phyloP scores from a whole-genome alignment of 2,888 invertebrate genomes.

The Tridacna gigas region DNA sequence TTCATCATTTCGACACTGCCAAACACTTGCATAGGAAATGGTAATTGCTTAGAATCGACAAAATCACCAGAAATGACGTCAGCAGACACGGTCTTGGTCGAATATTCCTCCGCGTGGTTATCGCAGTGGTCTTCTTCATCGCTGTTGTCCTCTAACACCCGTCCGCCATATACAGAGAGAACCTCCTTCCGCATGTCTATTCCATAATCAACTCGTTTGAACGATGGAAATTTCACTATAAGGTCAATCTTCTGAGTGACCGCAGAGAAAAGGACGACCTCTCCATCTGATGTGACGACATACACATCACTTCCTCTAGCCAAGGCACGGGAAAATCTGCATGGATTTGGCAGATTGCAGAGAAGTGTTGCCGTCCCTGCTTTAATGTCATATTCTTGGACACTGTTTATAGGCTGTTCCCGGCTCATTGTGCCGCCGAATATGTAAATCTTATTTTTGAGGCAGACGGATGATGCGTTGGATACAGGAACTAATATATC shows the following conservation, averaged over 20 bases:
- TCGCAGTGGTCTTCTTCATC: neutral
- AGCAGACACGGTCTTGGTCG: neutral
- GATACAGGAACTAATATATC: slow-evolving; percentile 46
- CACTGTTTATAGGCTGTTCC: slow-evolving; percentile 28
- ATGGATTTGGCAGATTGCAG: slow-evolving; percentile 40
- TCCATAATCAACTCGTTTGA: slow-evolving; percentile 28
- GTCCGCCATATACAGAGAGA: slow-evolving; percentile 33
- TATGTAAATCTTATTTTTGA: slow-evolving; percentile 45
- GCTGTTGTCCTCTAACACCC: neutral
- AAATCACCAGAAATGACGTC: slow-evolving; percentile 13
- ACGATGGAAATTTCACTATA: slow-evolving; percentile 27
- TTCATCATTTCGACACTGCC: neutral
- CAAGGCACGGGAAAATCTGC: slow-evolving; percentile 39
- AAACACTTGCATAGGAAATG: slow-evolving; percentile 13
- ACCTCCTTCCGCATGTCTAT: slow-evolving; percentile 19
- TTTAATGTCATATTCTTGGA: slow-evolving; percentile 44
- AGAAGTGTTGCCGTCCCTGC: slow-evolving; percentile 34
- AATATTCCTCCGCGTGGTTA: neutral
- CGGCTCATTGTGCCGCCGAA: slow-evolving; percentile 43
- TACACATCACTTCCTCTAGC: slow-evolving; percentile 26
- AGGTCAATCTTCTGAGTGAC: slow-evolving; percentile 7
- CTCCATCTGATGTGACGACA: slow-evolving; percentile 43
- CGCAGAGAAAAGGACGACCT: slow-evolving; percentile 31
- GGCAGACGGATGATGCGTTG: slow-evolving; percentile 44
- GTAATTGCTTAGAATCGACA: neutral